Conservation (phyloP, 2,888 invertebrate genomes). For the Aporophyla lueneburgensis region DNA sequence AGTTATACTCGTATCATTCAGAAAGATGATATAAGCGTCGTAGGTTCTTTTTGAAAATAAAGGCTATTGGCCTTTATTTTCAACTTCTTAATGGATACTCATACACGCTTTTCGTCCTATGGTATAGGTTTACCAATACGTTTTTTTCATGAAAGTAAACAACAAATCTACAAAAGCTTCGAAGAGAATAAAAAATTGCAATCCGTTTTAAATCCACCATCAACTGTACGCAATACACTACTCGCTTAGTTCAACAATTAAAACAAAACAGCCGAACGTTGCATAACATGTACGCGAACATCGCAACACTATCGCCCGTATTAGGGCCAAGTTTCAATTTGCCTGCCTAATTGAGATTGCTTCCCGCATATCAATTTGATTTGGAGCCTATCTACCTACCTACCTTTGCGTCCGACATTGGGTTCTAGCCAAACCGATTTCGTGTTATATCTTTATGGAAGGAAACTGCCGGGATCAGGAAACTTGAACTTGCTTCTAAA, state of each 20-base stretch:
- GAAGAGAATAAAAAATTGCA: too few species aligned
- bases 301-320: slow-evolving; percentile 20
- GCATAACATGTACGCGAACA: slow-evolving; percentile 5
- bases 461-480: slow-evolving; percentile 36
- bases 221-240: slow-evolving; percentile 11
- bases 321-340: slow-evolving; percentile 62
- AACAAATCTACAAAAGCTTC: background rate
- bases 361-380: slow-evolving; percentile 69
- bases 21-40: too few species aligned
- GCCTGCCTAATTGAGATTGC: slow-evolving; percentile 68
- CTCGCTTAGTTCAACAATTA: background rate
- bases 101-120: background rate
- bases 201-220: background rate
- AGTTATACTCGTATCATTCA: too few species aligned
- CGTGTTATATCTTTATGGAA: slow-evolving; percentile 51
- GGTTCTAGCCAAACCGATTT: slow-evolving; percentile 57
- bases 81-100: background rate
- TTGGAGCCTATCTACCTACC: slow-evolving; percentile 58
- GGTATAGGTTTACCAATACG: too few species aligned
- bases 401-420: slow-evolving; percentile 50
- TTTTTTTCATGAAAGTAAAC: background rate
- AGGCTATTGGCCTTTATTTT: too few species aligned
- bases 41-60: background rate
- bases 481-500: slow-evolving; percentile 30
- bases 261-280: background rate